A percentile compares a stretch with the other conserved stretches of the same genome.
phyloP scores from a whole-genome alignment of 1,140 invertebrate species.

The Halyomorpha halys region DNA sequence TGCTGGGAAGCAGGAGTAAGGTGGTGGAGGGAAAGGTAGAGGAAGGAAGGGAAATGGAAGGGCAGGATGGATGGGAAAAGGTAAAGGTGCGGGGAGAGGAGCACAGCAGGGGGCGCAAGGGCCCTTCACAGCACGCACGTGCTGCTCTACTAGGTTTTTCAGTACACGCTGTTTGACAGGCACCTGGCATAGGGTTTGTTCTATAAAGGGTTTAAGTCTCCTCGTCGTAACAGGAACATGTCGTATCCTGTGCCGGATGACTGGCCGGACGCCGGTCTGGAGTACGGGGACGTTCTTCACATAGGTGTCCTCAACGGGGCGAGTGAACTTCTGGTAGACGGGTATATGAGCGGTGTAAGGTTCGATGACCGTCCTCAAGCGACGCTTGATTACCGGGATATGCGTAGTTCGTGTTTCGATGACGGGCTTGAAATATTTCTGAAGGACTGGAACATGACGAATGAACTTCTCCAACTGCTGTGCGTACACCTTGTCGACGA shows the following conservation, averaged over 20 bases:
- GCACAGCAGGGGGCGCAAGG: neutral
- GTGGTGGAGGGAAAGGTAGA: neutral
- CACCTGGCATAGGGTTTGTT: constrained; percentile 15
- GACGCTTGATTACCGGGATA: constrained; percentile 15
- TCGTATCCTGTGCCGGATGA: constrained; percentile 10
- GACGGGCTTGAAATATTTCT: constrained; percentile 15
- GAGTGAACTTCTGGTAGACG: constrained; percentile 9
- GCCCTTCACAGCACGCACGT: constrained; percentile 8
- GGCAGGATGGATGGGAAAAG: neutral
- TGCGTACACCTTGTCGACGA: constrained; percentile 15
- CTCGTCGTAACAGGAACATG: constrained; percentile 20
- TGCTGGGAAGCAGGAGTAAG: neutral
- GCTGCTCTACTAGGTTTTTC: constrained; percentile 16
- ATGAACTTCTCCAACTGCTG: constrained; percentile 21
- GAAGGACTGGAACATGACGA: constrained; percentile 18
- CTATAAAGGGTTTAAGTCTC: constrained; percentile 15
- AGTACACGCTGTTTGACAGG: constrained; percentile 21
- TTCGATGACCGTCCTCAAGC: constrained; percentile 18
- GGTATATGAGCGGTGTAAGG: constrained; percentile 24
- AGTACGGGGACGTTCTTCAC: constrained; percentile 19
- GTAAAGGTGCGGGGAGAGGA: neutral
- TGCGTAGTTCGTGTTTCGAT: constrained; percentile 16
- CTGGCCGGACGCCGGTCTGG: constrained; percentile 8
- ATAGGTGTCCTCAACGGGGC: constrained; percentile 20
- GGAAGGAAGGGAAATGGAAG: neutral